Base-by-base conservation (phyloP, 2,797 vertebrate genomes). In the Typhlichthys eigenmanni region DNA sequence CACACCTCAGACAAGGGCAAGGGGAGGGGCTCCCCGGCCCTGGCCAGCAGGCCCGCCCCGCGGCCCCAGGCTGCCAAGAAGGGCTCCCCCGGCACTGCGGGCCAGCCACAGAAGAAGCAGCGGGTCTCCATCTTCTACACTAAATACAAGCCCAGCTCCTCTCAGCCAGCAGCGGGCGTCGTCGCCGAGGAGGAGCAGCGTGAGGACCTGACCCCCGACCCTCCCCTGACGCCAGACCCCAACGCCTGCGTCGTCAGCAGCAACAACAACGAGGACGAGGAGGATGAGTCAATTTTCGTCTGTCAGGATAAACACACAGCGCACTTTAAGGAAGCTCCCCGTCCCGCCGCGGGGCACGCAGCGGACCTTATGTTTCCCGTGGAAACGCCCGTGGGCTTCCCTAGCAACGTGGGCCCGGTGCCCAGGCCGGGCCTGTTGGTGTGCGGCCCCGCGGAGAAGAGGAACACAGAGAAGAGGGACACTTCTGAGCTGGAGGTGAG, bases 301-400 rank as follows among this genome's bases (percentile, higher is more conserved):
- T 72, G 71, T 5, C 85, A 82, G 52, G 47, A 79, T 62, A 79
- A 84, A 19, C 79, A 81, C 69, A 1, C 76, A 1, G 13, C 55
- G 11, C 75, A 85, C 67, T 87, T 78, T 62, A 75, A 85, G 86
- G 74, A 81, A 81, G 85, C 88, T 75, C 76, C 89, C 85, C 88
- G 82, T 78, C 89, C 47, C 88, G n/a, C 61, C 49, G 34, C 65
- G 49, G 87, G 86, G 51, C 87, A 85, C 0, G 82, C 91, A 68
- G 90, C 90, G 84, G 86, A 87, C 5, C 91, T 90, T 96, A 95
- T 96, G 95, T 98, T 99, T 99, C 96, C 97, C 86, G 94, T 96
- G 97, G 97, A 98, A 98, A 97, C 92, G 71, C 92, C 93, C 82
- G 76, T 91, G 87, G 90, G 90, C 77, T 91, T 92, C 89, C 91